A percentile compares a stretch with the other conserved stretches of the same genome.
These are phyloP conservation scores for Fregata magnificens DNA, from an alignment of 2,113 vertebrate genomes.

Conservation along the genomic window DNA sequence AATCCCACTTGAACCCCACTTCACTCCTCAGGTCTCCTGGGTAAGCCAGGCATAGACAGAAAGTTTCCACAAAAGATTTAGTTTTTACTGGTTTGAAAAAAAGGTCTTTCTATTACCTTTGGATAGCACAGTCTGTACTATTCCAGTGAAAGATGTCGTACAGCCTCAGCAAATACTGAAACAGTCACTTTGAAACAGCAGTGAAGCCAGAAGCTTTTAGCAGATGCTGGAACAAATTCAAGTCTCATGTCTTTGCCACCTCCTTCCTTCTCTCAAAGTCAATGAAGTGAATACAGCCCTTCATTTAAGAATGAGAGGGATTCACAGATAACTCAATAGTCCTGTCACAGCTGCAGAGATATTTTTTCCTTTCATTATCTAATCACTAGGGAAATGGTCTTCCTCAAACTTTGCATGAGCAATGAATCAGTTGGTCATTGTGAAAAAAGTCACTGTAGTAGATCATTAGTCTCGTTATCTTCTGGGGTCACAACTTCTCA, in stretches of 20 bases:
- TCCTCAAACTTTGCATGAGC: background rate
- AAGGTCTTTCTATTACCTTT: background rate
- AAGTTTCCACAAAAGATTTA: background rate
- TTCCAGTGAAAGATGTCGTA: background rate
- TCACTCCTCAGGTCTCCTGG: background rate
- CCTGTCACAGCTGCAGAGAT: constrained; percentile 16
- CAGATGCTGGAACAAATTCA: constrained; percentile 13
- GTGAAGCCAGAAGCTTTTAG: background rate
- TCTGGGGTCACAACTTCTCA: background rate
- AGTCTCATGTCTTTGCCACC: background rate
- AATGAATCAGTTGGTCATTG: background rate
- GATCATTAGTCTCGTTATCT: background rate
- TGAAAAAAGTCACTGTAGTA: background rate
- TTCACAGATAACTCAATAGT: background rate
- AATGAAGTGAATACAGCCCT: constrained; percentile 21
- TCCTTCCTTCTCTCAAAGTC: background rate
- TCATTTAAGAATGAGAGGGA: constrained; percentile 1
- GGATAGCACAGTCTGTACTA: background rate
- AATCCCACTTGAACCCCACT: background rate
- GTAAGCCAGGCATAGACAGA: background rate
- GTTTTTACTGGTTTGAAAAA: background rate
- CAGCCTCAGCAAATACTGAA: background rate
- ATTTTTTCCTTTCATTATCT: background rate
- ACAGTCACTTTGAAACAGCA: background rate
- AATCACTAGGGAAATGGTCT: background rate